A percentile compares a stretch with the other conserved stretches of the same genome.
Conservation (phyloP, 1,140 invertebrate species). For the Drosophila orena region DNA sequence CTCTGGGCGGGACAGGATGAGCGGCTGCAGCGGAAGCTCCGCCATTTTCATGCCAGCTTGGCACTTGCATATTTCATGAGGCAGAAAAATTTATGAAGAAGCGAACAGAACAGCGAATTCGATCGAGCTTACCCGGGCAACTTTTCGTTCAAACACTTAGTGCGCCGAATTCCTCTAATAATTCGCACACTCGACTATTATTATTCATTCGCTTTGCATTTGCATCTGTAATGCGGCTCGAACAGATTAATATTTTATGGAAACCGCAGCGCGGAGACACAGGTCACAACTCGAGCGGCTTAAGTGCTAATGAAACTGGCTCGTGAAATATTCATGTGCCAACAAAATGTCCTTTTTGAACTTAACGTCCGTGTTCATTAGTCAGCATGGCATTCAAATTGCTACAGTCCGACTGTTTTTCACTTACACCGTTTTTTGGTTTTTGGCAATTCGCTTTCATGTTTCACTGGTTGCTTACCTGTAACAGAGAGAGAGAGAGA, state of each 20-base stretch:
- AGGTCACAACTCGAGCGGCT: conserved; percentile 19
- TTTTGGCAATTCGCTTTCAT: not conserved
- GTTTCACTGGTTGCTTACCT: conserved; percentile 54
- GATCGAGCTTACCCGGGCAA: conserved; percentile 20
- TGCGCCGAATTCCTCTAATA: conserved; percentile 26
- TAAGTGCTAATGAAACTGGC: conserved; percentile 42
- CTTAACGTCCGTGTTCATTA: conserved; percentile 20
- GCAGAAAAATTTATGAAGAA: conserved; percentile 54
- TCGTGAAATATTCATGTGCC: conserved; percentile 34
- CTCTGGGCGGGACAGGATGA: conserved; percentile 15
- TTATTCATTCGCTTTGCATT: conserved; percentile 58
- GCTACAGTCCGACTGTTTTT: not conserved
- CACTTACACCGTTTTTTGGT: conserved; percentile 16
- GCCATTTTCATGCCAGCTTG: conserved; percentile 75
- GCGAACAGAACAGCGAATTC: conserved; percentile 26
- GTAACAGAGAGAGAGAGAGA: conserved; percentile 23
- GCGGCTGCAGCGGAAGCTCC: conserved; percentile 58
- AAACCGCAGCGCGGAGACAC: conserved; percentile 34
- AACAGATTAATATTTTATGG: conserved; percentile 68
- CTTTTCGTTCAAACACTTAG: conserved; percentile 25
- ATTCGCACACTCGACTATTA: conserved; percentile 52
- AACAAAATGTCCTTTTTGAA: conserved; percentile 31
- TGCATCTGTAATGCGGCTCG: conserved; percentile 50
- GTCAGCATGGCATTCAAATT: conserved; percentile 8
- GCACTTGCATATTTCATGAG: conserved; percentile 76